Evolutionary conservation across 2,797 vertebrate species (phyloP).

Genomic region (Coranthus polyacanthus): DNA sequence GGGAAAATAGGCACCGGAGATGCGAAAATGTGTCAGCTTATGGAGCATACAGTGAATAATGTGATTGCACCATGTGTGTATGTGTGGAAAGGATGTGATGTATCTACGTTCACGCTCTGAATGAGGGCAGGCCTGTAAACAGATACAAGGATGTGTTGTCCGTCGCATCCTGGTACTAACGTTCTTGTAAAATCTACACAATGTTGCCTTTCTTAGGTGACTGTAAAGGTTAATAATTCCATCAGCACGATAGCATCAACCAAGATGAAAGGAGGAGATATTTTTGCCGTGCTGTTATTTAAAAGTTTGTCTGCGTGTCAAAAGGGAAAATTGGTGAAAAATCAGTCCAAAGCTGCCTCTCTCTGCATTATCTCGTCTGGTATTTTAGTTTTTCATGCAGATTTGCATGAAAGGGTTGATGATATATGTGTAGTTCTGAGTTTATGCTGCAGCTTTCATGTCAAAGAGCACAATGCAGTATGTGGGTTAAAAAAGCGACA

Average conservation of each 20-base stretch:
- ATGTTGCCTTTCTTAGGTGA: neutral
- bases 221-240: slow-evolving; percentile 36
- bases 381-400: slow-evolving; percentile 2
- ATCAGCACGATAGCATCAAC: slow-evolving; percentile 40
- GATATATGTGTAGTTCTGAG: neutral
- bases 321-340: slow-evolving; percentile 8
- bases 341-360: neutral
- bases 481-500: neutral
- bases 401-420: neutral
- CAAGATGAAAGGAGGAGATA: slow-evolving; percentile 18
- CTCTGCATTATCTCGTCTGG: neutral
- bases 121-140: slow-evolving; percentile 17
- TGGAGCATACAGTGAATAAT: slow-evolving; percentile 62
- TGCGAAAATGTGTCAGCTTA: slow-evolving; percentile 67
- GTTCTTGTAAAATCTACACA: neutral
- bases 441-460: neutral
- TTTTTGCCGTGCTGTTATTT: slow-evolving; percentile 8
- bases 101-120: slow-evolving; percentile 25
- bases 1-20: slow-evolving; percentile 49
- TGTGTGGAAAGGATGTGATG: slow-evolving; percentile 22
- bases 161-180: neutral
- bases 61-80: slow-evolving; percentile 44
- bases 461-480: neutral
- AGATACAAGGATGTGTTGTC: slow-evolving; percentile 5
- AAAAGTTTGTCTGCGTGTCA: slow-evolving; percentile 2